Base-by-base conservation (phyloP, 2,113 vertebrate genomes). In the Oreochromis aureus region DNA sequence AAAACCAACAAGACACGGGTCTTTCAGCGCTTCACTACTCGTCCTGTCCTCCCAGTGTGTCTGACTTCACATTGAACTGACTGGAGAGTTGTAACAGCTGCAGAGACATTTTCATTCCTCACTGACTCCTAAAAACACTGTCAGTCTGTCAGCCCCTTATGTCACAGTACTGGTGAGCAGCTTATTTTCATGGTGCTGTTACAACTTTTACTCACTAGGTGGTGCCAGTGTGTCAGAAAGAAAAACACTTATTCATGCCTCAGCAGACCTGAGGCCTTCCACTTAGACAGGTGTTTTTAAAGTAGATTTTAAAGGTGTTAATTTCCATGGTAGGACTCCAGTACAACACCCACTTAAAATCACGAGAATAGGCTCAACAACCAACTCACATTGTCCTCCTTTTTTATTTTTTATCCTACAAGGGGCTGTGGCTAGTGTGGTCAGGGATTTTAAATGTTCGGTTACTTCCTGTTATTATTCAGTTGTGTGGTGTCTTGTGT, bases 391-490 rank as follows among this genome's bases (percentile, higher is more conserved):
- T 89, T 32, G 13, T 78, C 51, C 6, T 59, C 24, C 66, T 66
- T 69, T 39, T 71, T 93, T 92, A 84, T 88, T 90, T 86, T 73
- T 87, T 89, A 84, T 84, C 89, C 69, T 85, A 10, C 24, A 81
- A 44, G 48, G 54, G 73, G 90, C 54, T 90, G 73, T 66, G 53
- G 54, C 53, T 85, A 19, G 87, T 55, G 41, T 86, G 76, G 86
- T 91, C 87, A 90, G 85, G 84, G 91, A 92, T 93, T 93, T 93
- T 90, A 90, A 89, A 78, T 80, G 27, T 93, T 93, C 4, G 7
- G 59, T 91, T 89, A 24, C 84, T 91, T 92, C 88, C 73, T 94
- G 82, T 54, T 83, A 36, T 86, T 61, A 30, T 82, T 89, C 81
- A 32, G 30, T 83, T 83, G 34, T 73, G 55, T 90, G 83, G 84